These are phyloP conservation scores for Diadophis punctatus DNA, from an alignment of 2,113 vertebrate species.

Conservation along the genomic window DNA sequence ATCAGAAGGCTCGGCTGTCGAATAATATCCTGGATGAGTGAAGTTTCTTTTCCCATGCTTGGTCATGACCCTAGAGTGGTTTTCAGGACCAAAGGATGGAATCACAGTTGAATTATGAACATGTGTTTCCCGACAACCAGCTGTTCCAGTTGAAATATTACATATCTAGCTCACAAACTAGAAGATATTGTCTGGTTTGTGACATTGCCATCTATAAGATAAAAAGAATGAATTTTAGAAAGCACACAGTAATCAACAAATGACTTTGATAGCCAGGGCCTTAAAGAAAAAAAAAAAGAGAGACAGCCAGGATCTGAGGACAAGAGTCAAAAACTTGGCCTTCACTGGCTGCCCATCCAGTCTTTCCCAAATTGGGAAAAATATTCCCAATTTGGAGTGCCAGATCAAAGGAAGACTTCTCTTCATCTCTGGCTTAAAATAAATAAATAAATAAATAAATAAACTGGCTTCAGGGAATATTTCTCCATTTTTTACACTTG, in stretches of 20 bases:
- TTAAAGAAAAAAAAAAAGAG: not conserved
- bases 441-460: too few species aligned
- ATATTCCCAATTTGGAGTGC: not conserved
- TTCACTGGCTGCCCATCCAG: not conserved
- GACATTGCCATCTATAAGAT: not conserved
- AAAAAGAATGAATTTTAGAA: not conserved
- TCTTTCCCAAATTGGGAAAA: not conserved
- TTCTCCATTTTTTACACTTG: not conserved
- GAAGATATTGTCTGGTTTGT: not conserved
- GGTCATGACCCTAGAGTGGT: constrained; percentile 3
- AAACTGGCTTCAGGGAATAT: not conserved
- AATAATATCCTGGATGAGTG: constrained; percentile 39
- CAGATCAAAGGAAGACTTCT: not conserved
- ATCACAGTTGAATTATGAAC: not conserved
- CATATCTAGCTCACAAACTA: not conserved
- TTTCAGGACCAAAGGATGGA: not conserved
- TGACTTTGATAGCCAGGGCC: not conserved
- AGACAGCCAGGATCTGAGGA: not conserved
- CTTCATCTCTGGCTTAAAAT: not conserved
- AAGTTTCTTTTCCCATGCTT: constrained; percentile 14
- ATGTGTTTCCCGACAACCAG: not conserved
- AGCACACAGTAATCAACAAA: not conserved
- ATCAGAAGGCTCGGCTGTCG: constrained; percentile 31
- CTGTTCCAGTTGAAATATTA: not conserved
- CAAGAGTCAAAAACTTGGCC: not conserved